Conservation (phyloP, 1,140 invertebrate genomes). For the Drosophila subobscura region DNA sequence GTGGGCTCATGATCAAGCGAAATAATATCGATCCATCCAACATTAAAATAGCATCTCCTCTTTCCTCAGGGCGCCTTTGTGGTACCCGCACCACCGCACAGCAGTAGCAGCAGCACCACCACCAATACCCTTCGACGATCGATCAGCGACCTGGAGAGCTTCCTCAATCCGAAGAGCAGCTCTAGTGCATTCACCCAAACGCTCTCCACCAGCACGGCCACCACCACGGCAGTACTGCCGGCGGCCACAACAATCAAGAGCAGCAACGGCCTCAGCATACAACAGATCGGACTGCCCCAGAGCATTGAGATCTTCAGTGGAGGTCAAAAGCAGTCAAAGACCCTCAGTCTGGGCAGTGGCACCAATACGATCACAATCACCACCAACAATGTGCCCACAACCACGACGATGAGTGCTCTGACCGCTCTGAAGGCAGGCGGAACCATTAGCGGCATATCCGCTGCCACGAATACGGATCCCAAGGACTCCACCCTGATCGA, state of each 20-base stretch:
- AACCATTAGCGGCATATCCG: constrained; percentile 37
- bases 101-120: constrained; percentile 17
- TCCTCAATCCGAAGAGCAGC: constrained; percentile 73
- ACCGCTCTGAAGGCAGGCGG: constrained; percentile 62
- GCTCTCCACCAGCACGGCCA: constrained; percentile 32
- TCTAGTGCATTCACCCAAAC: constrained; percentile 39
- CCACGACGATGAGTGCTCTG: constrained; percentile 69
- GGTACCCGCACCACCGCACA: constrained; percentile 80
- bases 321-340: constrained; percentile 61
- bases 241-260: constrained; percentile 77
- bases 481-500: constrained; percentile 86
- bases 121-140: constrained; percentile 69
- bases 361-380: constrained; percentile 74
- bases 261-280: constrained; percentile 61
- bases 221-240: constrained; percentile 65
- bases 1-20: constrained; percentile 33
- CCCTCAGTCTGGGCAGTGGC: constrained; percentile 58
- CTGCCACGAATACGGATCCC: constrained; percentile 64
- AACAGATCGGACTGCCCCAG: constrained; percentile 77
- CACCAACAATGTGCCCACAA: constrained; percentile 74
- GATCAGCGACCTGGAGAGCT: constrained; percentile 78
- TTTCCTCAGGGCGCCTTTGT: constrained; percentile 75
- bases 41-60: neutral
- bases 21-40: neutral
- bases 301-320: constrained; percentile 80